phyloP scores from a whole-genome alignment of 2,797 vertebrate species.

The Phrynocephalus forsythii region DNA sequence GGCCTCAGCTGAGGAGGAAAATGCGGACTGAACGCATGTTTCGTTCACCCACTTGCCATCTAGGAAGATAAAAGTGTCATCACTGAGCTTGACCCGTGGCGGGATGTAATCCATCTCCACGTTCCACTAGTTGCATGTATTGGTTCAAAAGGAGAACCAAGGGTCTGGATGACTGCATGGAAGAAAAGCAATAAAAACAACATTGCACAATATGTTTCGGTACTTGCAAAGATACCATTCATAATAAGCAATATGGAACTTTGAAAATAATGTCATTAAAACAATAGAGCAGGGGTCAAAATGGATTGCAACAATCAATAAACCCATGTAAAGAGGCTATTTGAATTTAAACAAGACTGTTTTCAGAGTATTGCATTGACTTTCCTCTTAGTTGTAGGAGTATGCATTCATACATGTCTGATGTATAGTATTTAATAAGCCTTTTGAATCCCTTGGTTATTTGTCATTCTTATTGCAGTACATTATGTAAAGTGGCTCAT shows the following conservation, averaged over 20 bases:
- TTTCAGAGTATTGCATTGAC: background rate
- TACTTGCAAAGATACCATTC: conserved; percentile 9
- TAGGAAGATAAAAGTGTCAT: conserved; percentile 67
- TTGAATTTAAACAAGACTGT: background rate
- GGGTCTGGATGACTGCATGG: conserved; percentile 40
- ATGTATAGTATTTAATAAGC: background rate
- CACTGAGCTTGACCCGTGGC: conserved; percentile 60
- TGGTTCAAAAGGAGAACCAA: conserved; percentile 39
- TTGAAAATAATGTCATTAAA: conserved; percentile 22
- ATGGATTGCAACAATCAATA: background rate
- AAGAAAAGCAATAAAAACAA: background rate
- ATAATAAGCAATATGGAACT: conserved; percentile 32
- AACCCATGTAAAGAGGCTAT: conserved; percentile 12
- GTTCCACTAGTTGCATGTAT: conserved; percentile 44
- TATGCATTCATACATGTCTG: background rate
- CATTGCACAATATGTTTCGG: conserved; percentile 12
- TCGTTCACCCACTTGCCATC: conserved; percentile 73
- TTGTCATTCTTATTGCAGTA: background rate
- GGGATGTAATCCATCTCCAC: conserved; percentile 55
- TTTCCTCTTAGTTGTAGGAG: background rate
- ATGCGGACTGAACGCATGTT: conserved; percentile 52
- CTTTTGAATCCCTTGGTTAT: background rate
- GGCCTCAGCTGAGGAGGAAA: conserved; percentile 44
- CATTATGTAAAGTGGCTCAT: too few species aligned
- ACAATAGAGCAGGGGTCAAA: conserved; percentile 43